Evolutionary conservation across 2,888 invertebrate genomes (phyloP).

Genomic region (Protodeltote pygarga): DNA sequence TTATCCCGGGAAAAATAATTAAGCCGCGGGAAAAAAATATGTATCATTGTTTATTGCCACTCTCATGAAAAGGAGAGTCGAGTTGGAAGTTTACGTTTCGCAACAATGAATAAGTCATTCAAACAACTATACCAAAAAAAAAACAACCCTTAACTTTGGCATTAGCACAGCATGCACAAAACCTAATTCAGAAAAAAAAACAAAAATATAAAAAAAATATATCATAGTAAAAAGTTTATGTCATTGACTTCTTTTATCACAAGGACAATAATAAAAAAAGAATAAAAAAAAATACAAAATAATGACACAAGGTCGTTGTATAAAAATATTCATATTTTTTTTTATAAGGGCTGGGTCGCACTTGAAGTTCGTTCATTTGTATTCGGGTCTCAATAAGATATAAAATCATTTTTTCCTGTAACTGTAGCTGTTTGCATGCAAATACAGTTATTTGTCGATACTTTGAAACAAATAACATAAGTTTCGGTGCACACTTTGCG

Average conservation of each 20-base stretch:
- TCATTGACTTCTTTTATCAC: slow-evolving; percentile 12
- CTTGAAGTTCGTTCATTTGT: slow-evolving; percentile 38
- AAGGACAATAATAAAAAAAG: too few relatives aligned
- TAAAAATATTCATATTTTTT: slow-evolving; percentile 19
- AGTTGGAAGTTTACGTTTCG: too few relatives aligned
- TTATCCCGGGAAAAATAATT: too few relatives aligned
- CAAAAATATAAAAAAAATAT: slow-evolving; percentile 23
- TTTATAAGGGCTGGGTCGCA: slow-evolving; percentile 19
- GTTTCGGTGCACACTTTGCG: background rate
- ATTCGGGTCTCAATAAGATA: slow-evolving; percentile 33
- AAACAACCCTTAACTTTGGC: background rate
- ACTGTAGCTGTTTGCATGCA: slow-evolving; percentile 37
- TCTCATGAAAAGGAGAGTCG: too few relatives aligned
- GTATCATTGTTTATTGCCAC: too few relatives aligned
- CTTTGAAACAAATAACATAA: slow-evolving; percentile 21
- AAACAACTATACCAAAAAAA: background rate
- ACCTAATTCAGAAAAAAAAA: slow-evolving; percentile 8
- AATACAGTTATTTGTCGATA: slow-evolving; percentile 33
- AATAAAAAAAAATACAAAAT: slow-evolving; percentile 12
- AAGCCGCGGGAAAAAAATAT: too few relatives aligned
- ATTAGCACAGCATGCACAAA: background rate
- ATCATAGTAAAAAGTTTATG: slow-evolving; percentile 30
- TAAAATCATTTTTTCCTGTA: slow-evolving; percentile 43
- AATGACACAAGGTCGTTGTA: slow-evolving; percentile 24
- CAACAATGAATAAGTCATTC: too few relatives aligned